phyloP scores from a whole-genome alignment of 2,888 invertebrate genomes.

The Vanessa cardui region DNA sequence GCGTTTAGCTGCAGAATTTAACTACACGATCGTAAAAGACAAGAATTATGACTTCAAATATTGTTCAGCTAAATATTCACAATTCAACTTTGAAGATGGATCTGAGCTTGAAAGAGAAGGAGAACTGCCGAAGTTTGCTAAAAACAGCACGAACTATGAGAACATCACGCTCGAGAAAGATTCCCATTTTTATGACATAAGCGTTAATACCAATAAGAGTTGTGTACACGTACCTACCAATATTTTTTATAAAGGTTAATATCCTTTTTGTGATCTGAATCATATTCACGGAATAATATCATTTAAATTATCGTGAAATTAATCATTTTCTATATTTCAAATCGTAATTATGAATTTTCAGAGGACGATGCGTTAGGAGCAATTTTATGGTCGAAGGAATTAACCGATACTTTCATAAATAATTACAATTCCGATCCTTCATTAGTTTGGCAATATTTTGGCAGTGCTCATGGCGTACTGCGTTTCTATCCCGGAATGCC shows the following conservation, averaged over 20 bases:
- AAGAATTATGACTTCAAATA: constrained; percentile 81
- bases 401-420: constrained; percentile 91
- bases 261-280: not conserved
- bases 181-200: constrained; percentile 92
- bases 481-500: constrained; percentile 94
- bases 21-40: constrained; percentile 66
- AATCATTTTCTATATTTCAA: too few relatives aligned
- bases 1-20: constrained; percentile 84
- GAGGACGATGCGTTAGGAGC: constrained; percentile 65
- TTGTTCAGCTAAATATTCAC: constrained; percentile 92
- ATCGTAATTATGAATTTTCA: constrained; percentile 50
- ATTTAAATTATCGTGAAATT: not conserved
- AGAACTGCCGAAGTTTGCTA: constrained; percentile 60
- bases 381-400: constrained; percentile 94
- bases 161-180: constrained; percentile 85
- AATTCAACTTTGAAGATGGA: constrained; percentile 59
- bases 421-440: constrained; percentile 96
- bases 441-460: constrained; percentile 98
- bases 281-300: not conserved
- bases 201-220: constrained; percentile 90
- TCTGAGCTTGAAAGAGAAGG: constrained; percentile 35
- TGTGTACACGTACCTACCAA: constrained; percentile 97
- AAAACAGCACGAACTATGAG: constrained; percentile 71
- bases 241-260: constrained; percentile 90
- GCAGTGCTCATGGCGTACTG: constrained; percentile 95